These are phyloP conservation scores for Calliphora vicina DNA, from an alignment of 1,140 invertebrate species.

Conservation along the genomic window DNA sequence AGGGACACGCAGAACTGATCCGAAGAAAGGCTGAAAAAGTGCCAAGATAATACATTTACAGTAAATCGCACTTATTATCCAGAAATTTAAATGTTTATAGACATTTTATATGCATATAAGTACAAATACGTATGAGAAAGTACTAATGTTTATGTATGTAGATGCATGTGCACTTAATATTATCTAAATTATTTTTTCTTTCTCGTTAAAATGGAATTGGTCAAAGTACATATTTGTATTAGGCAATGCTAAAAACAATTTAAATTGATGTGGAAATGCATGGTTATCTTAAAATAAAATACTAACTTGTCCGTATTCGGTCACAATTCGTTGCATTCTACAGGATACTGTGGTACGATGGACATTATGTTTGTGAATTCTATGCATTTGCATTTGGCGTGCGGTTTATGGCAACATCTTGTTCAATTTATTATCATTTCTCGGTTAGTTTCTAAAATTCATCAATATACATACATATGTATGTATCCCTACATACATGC, in stretches of 20 bases:
- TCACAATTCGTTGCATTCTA: background rate
- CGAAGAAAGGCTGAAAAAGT: too few species aligned
- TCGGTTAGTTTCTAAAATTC: slow-evolving; percentile 57
- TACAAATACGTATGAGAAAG: too few species aligned
- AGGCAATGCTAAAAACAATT: background rate
- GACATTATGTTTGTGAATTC: background rate
- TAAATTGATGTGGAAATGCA: slow-evolving; percentile 1
- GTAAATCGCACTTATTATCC: too few species aligned
- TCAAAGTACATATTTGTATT: background rate
- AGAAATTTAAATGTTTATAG: too few species aligned
- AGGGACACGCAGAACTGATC: too few species aligned
- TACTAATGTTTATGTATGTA: too few species aligned
- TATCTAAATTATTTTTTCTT: background rate
- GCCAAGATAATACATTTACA: too few species aligned
- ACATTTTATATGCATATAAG: too few species aligned
- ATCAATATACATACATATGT: background rate
- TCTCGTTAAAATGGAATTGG: background rate
- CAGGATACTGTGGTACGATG: background rate
- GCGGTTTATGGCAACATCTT: slow-evolving; percentile 61
- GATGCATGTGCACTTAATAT: too few species aligned
- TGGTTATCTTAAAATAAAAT: slow-evolving; percentile 7
- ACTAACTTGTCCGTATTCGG: background rate
- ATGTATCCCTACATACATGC: too few species aligned
- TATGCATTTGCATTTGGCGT: slow-evolving; percentile 36
- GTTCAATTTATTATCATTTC: slow-evolving; percentile 63